Evolutionary conservation across 1,140 invertebrate genomes (phyloP), one percentile per base, ranked within the genome.

Genomic region (Euwallacea similis): DNA sequence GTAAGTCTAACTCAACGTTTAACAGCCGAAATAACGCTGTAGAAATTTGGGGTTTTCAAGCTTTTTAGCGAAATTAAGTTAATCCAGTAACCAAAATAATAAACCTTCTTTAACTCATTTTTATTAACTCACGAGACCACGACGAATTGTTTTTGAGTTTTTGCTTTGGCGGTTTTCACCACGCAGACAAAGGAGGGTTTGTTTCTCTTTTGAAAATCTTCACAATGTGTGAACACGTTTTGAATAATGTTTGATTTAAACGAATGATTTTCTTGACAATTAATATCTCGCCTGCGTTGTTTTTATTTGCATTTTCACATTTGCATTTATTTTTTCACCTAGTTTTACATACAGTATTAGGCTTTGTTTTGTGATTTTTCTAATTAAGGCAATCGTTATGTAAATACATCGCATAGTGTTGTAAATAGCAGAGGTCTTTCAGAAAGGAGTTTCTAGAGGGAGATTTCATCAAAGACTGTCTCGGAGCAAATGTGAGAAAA

Each of bases 91-190:
- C 69, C 62, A 56, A 61, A 65, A 42, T 61, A 61, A 42, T 56
- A 50, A 50, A 56, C 66, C 66, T 65, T 66, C 21, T 58, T 69
- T 69, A 75, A 56, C 63, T 73, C 73, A 53, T 55, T 60, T 56
- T 59, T 65, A 47, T 71, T 66, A 71, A 69, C 60, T 70, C 55
- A 54, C 62, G 75, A 76, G 75, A 76, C 75, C 75, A 76, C 75
- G 65, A 66, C 64, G 42, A 64, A 65, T 55, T 71, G 9, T 44
- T 15, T 60, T 47, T 13, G 6, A 41, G 15, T 41, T 21, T n/a
- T n/a, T 41, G 59, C 44, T 46, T 55, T 33, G 21, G 21, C 21
- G 21, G 21, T 33, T 33, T 33, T 33, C 21, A 33, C 4, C 21
- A 33, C 21, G 21, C 21, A 33, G 21, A 33, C 21, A 33, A 4